Base-by-base conservation (phyloP, 2,113 vertebrate genomes). In the Daboia siamensis region DNA sequence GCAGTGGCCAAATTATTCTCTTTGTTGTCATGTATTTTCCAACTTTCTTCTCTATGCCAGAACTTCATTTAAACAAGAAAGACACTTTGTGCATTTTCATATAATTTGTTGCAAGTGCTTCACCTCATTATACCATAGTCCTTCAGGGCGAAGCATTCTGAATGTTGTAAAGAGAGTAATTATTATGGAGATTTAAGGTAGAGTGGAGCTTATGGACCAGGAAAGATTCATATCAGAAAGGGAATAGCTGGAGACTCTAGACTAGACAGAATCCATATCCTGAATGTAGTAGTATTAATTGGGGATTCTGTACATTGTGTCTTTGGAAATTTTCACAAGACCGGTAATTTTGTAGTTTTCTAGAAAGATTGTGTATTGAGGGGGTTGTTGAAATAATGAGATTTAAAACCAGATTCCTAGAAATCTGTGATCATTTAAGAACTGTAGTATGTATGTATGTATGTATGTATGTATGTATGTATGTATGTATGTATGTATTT, bases 371-470 rank as follows among this genome's bases (percentile, higher is more conserved):
- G 51, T 95, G 90, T 69, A 20, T 44, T 96, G 44, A 90, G 88
- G 44, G 39, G n/a, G 55, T 8, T 48, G 23, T 90, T 91, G 88
- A 93, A 91, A 86, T 54, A 91, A 90, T 91, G 92, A 94, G 93
- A 94, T 92, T 69, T 93, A 94, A 94, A 96, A 93, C 92, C 96
- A 95, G 91, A 56, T 93, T 59, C n/a, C 54, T 24, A 88, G 92
- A 94, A 95, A 93, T 33, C 93, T 97, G 90, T 87, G 90, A 91
- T 94, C 92, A 94, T 87, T 93, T 95, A 94, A 29, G 86, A 57
- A 3, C 20, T 17, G 48, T 4, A 4, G 3, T 86, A 44, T 74
- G 39, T 85, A 51, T 51, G 39, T 85, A 51, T 51, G 5, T 86
- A 44, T 74, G 39, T 85, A 51, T 51, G 5, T 86, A 44, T 74